phyloP scores from a whole-genome alignment of 2,797 vertebrate genomes.

The Cottoperca gobio region DNA sequence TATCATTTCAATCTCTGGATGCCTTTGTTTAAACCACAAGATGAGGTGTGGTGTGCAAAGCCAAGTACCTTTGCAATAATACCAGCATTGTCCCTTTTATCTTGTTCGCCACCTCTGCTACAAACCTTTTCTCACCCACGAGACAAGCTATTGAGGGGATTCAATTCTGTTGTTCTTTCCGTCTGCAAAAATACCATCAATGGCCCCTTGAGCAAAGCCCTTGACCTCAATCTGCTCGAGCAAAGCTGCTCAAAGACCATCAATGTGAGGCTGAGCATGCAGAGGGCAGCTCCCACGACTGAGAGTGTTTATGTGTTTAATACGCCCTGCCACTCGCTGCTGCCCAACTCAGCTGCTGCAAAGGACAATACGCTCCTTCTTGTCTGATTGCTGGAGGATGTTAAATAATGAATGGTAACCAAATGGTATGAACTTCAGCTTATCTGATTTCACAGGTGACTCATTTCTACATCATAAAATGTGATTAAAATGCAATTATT shows the following conservation, averaged over 20 bases:
- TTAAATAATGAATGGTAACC: conserved; percentile 23
- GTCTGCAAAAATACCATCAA: conserved; percentile 24
- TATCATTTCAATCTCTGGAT: conserved; percentile 3
- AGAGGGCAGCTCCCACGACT: conserved; percentile 31
- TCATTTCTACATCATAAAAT: conserved; percentile 27
- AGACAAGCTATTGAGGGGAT: conserved; percentile 47
- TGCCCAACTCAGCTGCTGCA: conserved; percentile 11
- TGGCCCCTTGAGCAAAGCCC: conserved; percentile 36
- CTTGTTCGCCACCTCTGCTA: conserved; percentile 34
- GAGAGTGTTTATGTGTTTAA: conserved; percentile 46
- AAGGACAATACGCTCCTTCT: conserved; percentile 18
- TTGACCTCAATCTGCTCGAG: conserved; percentile 32
- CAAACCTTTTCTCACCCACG: conserved; percentile 14
- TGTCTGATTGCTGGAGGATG: conserved; percentile 9
- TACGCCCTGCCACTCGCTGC: not conserved
- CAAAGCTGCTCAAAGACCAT: conserved; percentile 37
- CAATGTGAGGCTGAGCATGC: conserved; percentile 18
- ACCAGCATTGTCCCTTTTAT: conserved; percentile 41
- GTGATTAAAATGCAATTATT: conserved; percentile 17
- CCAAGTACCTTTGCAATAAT: conserved; percentile 26
- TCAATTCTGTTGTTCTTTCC: conserved; percentile 53
- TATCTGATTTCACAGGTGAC: conserved; percentile 3
- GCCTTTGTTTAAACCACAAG: conserved; percentile 40
- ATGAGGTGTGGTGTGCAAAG: conserved; percentile 32
- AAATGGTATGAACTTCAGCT: conserved; percentile 2